A percentile compares a stretch with the other conserved stretches of the same genome.
phyloP scores from a whole-genome alignment of 2,888 invertebrate genomes.

The Thecocarcelia acutangulata region DNA sequence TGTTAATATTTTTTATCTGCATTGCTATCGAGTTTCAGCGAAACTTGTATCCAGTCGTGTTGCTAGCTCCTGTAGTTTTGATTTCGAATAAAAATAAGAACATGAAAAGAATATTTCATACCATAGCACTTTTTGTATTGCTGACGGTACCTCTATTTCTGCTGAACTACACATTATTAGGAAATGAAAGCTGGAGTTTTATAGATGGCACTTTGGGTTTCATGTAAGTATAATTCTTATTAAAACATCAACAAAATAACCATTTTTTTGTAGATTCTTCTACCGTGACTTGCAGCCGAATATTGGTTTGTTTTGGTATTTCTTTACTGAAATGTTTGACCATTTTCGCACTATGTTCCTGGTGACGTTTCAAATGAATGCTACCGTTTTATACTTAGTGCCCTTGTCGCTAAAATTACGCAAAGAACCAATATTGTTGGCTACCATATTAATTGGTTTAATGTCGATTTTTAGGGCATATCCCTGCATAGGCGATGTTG shows the following conservation, averaged over 20 bases:
- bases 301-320: slow-evolving; percentile 99
- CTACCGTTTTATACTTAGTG: slow-evolving; percentile 93
- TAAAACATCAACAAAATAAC: neutral
- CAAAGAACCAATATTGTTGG: slow-evolving; percentile 90
- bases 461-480: slow-evolving; percentile 97
- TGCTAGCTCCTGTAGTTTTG: slow-evolving; percentile 91
- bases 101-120: slow-evolving; percentile 54
- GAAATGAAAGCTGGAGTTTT: slow-evolving; percentile 84
- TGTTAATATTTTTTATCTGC: slow-evolving; percentile 85
- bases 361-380: slow-evolving; percentile 98
- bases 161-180: slow-evolving; percentile 83
- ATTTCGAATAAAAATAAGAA: slow-evolving; percentile 69
- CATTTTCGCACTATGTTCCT: slow-evolving; percentile 97
- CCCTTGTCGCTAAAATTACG: slow-evolving; percentile 91
- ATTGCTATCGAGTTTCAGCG: slow-evolving; percentile 91
- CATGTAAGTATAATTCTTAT: slow-evolving; percentile 84
- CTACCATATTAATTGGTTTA: slow-evolving; percentile 90
- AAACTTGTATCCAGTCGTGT: slow-evolving; percentile 90
- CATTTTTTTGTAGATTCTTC: slow-evolving; percentile 85
- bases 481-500: slow-evolving; percentile 97
- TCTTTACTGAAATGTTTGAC: slow-evolving; percentile 99
- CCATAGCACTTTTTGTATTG: slow-evolving; percentile 71
- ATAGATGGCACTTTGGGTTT: slow-evolving; percentile 90
- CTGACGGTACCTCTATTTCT: slow-evolving; percentile 72
- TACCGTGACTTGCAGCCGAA: slow-evolving; percentile 98